Evolutionary conservation across 2,888 invertebrate species (phyloP).

Genomic region (Drosophila sordidapex): DNA sequence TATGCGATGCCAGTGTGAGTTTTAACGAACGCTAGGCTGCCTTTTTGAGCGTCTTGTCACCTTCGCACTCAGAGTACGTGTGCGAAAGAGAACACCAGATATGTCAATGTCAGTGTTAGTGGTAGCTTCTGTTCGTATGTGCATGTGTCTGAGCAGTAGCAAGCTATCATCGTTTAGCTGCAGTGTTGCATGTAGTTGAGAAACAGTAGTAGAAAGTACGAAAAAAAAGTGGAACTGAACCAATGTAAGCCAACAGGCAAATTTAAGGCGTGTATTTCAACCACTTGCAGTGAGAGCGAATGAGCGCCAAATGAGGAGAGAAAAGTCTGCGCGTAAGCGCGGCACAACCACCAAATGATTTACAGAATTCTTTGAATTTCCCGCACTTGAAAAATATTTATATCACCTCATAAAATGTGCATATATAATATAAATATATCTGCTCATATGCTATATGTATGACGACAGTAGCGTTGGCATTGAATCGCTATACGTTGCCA

Average conservation of each 20-base stretch:
- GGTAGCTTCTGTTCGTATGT: conserved; percentile 46
- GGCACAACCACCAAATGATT: conserved; percentile 34
- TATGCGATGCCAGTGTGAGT: conserved; percentile 54
- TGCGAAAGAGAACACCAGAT: conserved; percentile 63
- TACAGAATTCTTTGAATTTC: conserved; percentile 18
- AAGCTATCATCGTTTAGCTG: conserved; percentile 50
- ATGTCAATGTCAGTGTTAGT: conserved; percentile 74
- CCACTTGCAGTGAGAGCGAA: conserved; percentile 51
- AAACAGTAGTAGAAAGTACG: conserved; percentile 60
- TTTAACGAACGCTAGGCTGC: conserved; percentile 67
- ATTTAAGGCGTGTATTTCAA: conserved; percentile 60
- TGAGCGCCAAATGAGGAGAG: conserved; percentile 8
- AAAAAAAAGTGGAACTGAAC: conserved; percentile 23
- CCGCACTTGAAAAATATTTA: conserved; percentile 24
- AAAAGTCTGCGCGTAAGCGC: conserved; percentile 13
- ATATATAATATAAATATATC: conserved; percentile 11
- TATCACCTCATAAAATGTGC: conserved; percentile 4
- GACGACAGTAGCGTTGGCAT: conserved; percentile 35
- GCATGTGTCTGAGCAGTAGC: conserved; percentile 43
- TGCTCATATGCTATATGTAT: not conserved
- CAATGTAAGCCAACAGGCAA: conserved; percentile 43
- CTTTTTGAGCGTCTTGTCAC: conserved; percentile 67
- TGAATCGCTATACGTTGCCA: conserved; percentile 46
- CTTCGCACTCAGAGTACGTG: conserved; percentile 31
- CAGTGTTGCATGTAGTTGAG: conserved; percentile 68